A percentile compares a stretch with the other conserved stretches of the same genome.
phyloP scores from a whole-genome alignment of 1,140 invertebrate species.

The Philaenus spumarius region DNA sequence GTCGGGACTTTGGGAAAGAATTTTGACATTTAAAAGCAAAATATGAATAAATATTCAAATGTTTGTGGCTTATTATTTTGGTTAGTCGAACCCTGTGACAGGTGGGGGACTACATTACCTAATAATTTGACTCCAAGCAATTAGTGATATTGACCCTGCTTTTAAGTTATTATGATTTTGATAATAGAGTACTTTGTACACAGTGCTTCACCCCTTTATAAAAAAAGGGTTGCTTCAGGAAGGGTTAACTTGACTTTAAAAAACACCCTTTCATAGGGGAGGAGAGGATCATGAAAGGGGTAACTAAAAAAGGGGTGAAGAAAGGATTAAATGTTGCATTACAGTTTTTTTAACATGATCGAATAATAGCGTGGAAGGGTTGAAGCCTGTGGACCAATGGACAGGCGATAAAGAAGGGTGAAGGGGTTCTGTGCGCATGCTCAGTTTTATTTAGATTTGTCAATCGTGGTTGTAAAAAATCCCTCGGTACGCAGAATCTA shows the following conservation, averaged over 20 bases:
- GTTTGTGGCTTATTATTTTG: no score
- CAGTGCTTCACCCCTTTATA: not conserved
- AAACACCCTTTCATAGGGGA: not conserved
- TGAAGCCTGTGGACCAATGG: conserved; percentile 2
- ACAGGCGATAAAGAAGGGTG: conserved; percentile 9
- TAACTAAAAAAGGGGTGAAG: conserved; percentile 12
- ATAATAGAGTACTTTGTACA: no score
- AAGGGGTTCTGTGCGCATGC: conserved; percentile 15
- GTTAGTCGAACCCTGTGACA: no score
- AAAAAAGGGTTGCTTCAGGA: conserved; percentile 9
- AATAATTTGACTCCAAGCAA: no score
- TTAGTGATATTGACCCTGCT: no score
- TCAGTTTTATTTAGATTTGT: conserved; percentile 4
- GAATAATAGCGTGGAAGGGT: conserved; percentile 2
- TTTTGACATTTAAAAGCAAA: no score
- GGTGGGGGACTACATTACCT: no score
- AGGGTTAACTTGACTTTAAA: conserved; percentile 4
- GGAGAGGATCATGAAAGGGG: conserved; percentile 1
- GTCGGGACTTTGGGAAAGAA: no score
- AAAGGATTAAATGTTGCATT: conserved; percentile 16
- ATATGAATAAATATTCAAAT: no score
- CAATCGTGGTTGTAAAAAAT: conserved; percentile 6
- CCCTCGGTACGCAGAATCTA: conserved; percentile 11
- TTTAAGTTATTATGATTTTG: no score
- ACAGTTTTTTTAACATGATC: conserved; percentile 11